These are phyloP conservation scores for Onthophagus sagittarius DNA, from an alignment of 2,888 invertebrate genomes.

Conservation along the genomic window DNA sequence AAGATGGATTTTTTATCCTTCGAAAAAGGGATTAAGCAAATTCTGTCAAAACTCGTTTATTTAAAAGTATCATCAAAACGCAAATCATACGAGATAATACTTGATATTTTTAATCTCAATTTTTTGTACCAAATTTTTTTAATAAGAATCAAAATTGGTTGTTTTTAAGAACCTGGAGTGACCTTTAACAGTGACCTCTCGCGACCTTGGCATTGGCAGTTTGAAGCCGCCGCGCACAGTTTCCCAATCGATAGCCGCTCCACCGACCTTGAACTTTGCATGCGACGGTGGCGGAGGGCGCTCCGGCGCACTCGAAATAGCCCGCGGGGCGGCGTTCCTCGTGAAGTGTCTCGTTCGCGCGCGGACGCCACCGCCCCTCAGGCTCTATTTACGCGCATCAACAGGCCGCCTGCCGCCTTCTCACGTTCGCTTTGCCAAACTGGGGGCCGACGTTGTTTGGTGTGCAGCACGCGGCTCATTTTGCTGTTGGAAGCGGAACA, in stretches of 20 bases:
- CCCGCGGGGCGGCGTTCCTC: not conserved
- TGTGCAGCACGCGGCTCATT: too few species aligned
- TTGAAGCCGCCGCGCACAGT: slow-evolving; percentile 16
- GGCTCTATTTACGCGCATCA: not conserved
- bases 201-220: slow-evolving; percentile 32
- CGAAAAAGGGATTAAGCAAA: too few species aligned
- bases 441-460: too few species aligned
- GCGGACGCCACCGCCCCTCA: not conserved
- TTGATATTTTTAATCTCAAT: too few species aligned
- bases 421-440: not conserved
- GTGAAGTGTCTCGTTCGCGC: not conserved
- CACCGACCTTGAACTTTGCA: slow-evolving; percentile 38
- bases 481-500: too few species aligned
- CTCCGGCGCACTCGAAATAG: not conserved
- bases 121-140: too few species aligned
- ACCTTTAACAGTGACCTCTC: slow-evolving; percentile 35
- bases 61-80: too few species aligned
- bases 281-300: slow-evolving; percentile 7
- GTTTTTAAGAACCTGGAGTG: slow-evolving; percentile 22
- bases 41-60: too few species aligned
- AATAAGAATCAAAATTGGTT: too few species aligned
- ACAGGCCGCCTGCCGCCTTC: not conserved
- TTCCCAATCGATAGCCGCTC: slow-evolving; percentile 34
- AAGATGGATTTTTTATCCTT: too few species aligned
- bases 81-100: too few species aligned